These are phyloP conservation scores for Caenorhabditis zanzibari DNA, from an alignment of 2,888 invertebrate genomes.

Conservation along the genomic window DNA sequence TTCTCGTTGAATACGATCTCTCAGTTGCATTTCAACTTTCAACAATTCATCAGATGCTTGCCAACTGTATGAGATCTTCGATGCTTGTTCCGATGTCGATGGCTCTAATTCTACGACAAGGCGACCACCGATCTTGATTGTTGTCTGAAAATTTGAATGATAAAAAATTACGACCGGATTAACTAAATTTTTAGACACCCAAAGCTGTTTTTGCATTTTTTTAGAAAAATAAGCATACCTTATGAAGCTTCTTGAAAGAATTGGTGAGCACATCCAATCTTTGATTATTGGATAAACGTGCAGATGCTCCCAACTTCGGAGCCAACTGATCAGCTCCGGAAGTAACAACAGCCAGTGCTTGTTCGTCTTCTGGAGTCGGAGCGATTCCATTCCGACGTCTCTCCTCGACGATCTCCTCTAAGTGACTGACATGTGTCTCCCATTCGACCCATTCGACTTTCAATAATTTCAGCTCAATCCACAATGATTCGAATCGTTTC, in stretches of 20 bases:
- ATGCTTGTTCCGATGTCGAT: slow-evolving; percentile 67
- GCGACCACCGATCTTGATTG: slow-evolving; percentile 67
- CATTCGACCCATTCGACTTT: slow-evolving; percentile 72
- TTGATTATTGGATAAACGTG: slow-evolving; percentile 73
- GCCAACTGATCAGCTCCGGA: slow-evolving; percentile 72
- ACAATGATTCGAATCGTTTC: slow-evolving; percentile 65
- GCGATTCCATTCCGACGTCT: slow-evolving; percentile 38
- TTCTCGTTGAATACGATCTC: slow-evolving; percentile 58
- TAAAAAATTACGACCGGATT: too few species aligned
- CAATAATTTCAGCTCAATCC: slow-evolving; percentile 61
- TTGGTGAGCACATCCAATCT: slow-evolving; percentile 73
- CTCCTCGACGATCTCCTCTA: slow-evolving; percentile 70
- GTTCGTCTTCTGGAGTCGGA: slow-evolving; percentile 57
- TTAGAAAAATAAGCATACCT: slow-evolving; percentile 44
- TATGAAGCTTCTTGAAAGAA: slow-evolving; percentile 66
- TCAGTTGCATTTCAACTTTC: slow-evolving; percentile 69
- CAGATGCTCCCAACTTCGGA: slow-evolving; percentile 72
- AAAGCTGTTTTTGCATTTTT: neutral
- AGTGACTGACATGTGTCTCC: slow-evolving; percentile 66
- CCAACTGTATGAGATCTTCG: slow-evolving; percentile 58
- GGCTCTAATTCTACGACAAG: slow-evolving; percentile 76
- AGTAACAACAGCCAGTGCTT: slow-evolving; percentile 61
- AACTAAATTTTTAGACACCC: neutral
- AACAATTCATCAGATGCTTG: slow-evolving; percentile 71
- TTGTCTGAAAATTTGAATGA: slow-evolving; percentile 66